phyloP scores from a whole-genome alignment of 2,113 vertebrate species.

The Vombatus ursinus region DNA sequence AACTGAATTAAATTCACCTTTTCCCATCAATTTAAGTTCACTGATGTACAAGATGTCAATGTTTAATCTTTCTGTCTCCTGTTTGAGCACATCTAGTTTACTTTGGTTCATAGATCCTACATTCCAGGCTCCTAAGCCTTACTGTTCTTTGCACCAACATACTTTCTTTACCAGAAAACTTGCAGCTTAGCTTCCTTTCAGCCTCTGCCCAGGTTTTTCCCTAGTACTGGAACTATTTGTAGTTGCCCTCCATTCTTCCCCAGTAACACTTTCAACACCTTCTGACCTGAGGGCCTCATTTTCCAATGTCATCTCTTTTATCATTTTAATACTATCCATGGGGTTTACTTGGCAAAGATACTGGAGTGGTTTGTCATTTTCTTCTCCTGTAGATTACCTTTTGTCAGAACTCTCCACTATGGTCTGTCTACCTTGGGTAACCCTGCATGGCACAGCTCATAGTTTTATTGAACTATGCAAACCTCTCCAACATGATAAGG shows the following conservation, averaged over 20 bases:
- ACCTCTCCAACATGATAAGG: neutral
- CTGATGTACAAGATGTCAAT: neutral
- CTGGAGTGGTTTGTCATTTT: neutral
- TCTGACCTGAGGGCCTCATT: neutral
- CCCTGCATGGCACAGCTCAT: neutral
- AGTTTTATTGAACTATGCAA: neutral
- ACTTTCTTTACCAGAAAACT: neutral
- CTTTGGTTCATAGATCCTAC: neutral
- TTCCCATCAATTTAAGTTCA: neutral
- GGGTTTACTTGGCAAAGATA: neutral
- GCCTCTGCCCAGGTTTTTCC: neutral
- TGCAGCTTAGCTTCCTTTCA: neutral
- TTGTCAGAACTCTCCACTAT: neutral
- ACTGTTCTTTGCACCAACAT: neutral
- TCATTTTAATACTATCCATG: neutral
- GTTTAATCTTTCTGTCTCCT: neutral
- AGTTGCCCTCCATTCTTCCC: neutral
- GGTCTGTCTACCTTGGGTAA: no score
- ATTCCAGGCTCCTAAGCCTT: neutral
- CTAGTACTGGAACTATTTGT: neutral
- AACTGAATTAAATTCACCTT: neutral
- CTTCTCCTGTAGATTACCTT: neutral
- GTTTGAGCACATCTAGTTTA: neutral
- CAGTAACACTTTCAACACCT: neutral
- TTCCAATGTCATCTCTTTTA: neutral